Percentiles rank a stretch among this genome's conserved stretches.
Conservation (phyloP, 2,797 vertebrate species). For the Hippoglossus hippoglossus region DNA sequence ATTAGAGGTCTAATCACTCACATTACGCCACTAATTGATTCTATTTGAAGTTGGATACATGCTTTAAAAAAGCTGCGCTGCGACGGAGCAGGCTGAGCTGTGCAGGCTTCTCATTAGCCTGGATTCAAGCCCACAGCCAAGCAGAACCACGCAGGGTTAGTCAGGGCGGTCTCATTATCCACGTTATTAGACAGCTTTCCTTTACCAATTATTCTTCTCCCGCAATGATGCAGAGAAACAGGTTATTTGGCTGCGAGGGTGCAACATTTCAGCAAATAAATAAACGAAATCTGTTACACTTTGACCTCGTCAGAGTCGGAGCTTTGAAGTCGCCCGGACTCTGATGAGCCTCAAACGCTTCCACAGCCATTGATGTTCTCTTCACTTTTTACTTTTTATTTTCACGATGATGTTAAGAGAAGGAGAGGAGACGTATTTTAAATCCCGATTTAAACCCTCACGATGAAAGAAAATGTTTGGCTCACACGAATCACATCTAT, state of each 20-base stretch:
- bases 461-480: not conserved
- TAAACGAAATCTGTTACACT: conserved; percentile 31
- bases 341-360: conserved; percentile 8
- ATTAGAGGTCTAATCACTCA: conserved; percentile 18
- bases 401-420: conserved; percentile 11
- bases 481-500: conserved; percentile 18
- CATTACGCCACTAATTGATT: conserved; percentile 27
- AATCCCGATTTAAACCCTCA: no score
- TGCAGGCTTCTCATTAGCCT: conserved; percentile 30
- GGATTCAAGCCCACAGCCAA: conserved; percentile 13
- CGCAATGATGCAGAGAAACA: conserved; percentile 8
- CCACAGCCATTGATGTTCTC: conserved; percentile 11
- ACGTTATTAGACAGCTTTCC: conserved; percentile 13
- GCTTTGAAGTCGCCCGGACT: conserved; percentile 25
- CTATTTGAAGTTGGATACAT: conserved; percentile 8
- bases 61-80: not conserved
- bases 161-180: conserved; percentile 29
- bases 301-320: conserved; percentile 19
- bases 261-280: conserved; percentile 22
- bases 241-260: conserved; percentile 13
- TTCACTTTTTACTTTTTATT: no score
- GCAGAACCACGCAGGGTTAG: conserved; percentile 16
- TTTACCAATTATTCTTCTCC: conserved; percentile 9
- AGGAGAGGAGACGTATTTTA: not conserved
- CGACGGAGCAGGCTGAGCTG: not conserved